Percentiles rank a stretch among this genome's conserved stretches.
These are phyloP conservation scores for Caenorhabditis sinica DNA, from an alignment of 2,888 invertebrate species.

Conservation along the genomic window DNA sequence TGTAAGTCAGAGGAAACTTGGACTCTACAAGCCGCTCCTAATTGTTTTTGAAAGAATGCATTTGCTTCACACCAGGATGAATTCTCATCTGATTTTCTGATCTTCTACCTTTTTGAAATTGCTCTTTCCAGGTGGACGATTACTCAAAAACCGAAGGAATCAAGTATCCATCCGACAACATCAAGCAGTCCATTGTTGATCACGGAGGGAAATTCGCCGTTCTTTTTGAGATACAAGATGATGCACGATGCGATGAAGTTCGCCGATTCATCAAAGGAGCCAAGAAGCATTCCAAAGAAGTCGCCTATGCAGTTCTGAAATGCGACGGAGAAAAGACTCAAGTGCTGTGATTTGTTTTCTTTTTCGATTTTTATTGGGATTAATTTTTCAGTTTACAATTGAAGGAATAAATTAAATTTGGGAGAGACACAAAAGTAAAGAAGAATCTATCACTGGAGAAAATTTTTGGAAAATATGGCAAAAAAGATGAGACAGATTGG, in stretches of 20 bases:
- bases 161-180: slow-evolving; percentile 58
- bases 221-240: slow-evolving; percentile 47
- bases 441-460: slow-evolving; percentile 19
- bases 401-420: slow-evolving; percentile 14
- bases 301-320: slow-evolving; percentile 50
- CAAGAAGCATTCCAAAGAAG: slow-evolving; percentile 56
- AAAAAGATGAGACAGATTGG: not conserved
- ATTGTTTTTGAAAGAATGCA: not conserved
- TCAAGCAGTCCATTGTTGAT: slow-evolving; percentile 50
- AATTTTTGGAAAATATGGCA: not conserved
- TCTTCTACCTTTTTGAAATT: not conserved
- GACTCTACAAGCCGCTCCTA: not conserved
- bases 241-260: slow-evolving; percentile 52
- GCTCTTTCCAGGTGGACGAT: slow-evolving; percentile 46
- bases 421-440: not conserved
- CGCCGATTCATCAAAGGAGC: slow-evolving; percentile 59
- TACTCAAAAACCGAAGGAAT: slow-evolving; percentile 53
- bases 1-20: slow-evolving; percentile 11
- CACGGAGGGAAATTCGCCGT: slow-evolving; percentile 64
- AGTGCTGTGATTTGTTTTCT: slow-evolving; percentile 36
- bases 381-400: not conserved
- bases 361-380: slow-evolving; percentile 13
- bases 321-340: slow-evolving; percentile 50
- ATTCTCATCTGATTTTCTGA: not conserved
- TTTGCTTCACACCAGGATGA: not conserved